A percentile compares a stretch with the other conserved stretches of the same genome.
Conservation (phyloP, 2,113 vertebrate genomes). For the Prochilodus magdalenae region DNA sequence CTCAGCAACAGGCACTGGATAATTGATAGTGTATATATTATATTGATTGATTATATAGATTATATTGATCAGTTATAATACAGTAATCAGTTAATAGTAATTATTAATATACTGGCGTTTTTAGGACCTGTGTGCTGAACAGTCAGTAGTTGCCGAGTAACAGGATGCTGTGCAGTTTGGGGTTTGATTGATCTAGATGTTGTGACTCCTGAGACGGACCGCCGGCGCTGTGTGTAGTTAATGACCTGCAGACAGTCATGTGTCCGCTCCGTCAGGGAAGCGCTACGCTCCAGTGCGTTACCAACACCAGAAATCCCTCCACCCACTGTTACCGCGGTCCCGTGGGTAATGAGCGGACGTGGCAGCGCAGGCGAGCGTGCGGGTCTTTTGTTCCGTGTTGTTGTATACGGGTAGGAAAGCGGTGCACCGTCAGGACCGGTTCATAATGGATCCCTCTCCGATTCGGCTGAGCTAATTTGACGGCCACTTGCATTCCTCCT, state of each 20-base stretch:
- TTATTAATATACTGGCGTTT: too few species aligned
- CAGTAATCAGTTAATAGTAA: too few species aligned
- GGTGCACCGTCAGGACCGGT: slow-evolving; percentile 8
- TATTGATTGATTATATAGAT: not conserved
- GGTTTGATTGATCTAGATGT: too few species aligned
- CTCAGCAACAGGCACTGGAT: not conserved
- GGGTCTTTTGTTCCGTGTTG: not conserved
- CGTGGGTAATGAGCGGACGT: not conserved
- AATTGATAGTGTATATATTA: not conserved
- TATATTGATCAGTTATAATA: not conserved
- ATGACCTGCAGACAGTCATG: not conserved
- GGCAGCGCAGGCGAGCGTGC: not conserved
- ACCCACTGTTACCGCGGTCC: not conserved
- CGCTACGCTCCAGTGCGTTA: too few species aligned
- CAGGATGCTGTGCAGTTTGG: too few species aligned
- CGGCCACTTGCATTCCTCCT: slow-evolving; percentile 13
- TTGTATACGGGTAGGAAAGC: slow-evolving; percentile 5
- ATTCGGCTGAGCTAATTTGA: slow-evolving; percentile 38
- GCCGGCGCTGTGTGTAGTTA: too few species aligned
- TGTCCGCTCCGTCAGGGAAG: too few species aligned
- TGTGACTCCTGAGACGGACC: too few species aligned
- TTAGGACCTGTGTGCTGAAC: too few species aligned
- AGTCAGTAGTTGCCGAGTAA: too few species aligned
- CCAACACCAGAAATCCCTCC: too few species aligned
- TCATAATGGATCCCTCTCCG: slow-evolving; percentile 11